Evolutionary conservation across 2,113 vertebrate genomes (phyloP).

Genomic region (Zosterops borbonicus): DNA sequence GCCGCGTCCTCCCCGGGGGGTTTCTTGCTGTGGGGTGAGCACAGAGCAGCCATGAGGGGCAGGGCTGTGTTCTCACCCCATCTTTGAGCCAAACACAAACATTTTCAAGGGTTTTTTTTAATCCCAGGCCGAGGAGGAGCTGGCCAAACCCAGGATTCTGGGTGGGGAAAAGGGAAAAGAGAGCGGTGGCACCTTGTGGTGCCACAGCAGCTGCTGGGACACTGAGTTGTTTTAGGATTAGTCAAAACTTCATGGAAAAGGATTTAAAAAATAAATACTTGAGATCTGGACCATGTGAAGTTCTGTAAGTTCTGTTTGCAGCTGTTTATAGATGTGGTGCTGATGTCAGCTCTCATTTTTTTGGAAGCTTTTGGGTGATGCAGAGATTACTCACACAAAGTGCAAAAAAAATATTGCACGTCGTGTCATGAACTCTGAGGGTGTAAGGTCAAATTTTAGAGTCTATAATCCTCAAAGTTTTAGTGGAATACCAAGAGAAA

Average conservation of each 20-base stretch:
- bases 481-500: background rate
- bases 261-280: background rate
- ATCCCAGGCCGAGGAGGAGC: fast-evolving
- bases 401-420: background rate
- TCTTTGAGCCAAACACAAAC: fast-evolving
- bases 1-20: slow-evolving; percentile 73
- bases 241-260: background rate
- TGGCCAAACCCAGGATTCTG: fast-evolving
- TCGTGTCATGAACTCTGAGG: background rate
- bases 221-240: background rate
- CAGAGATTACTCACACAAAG: background rate
- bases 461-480: background rate
- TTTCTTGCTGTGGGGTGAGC: slow-evolving; percentile 73
- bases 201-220: background rate
- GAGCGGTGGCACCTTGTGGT: fast-evolving
- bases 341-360: background rate
- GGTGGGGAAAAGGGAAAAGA: background rate
- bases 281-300: background rate
- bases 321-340: background rate
- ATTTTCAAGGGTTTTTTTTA: fast-evolving
- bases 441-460: background rate
- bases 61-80: fast-evolving
- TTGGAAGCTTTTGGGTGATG: background rate
- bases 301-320: background rate
- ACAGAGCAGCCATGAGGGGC: fast-evolving